Base-by-base conservation (phyloP, 2,797 vertebrate species). In the Melanotaenia pygmaea region DNA sequence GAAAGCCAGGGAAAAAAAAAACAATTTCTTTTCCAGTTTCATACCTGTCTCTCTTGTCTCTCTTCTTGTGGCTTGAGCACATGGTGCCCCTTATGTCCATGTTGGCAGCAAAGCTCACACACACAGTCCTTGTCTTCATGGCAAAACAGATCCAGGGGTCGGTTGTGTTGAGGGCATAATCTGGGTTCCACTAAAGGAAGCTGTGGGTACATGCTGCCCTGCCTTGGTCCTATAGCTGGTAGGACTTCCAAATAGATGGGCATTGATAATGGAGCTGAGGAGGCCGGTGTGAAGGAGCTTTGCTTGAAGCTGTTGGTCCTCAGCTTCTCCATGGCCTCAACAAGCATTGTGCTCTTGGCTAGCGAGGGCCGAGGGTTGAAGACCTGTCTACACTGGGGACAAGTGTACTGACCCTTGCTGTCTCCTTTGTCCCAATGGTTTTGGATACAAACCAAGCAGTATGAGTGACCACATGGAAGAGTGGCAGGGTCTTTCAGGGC, bases 401-500 rank as follows among this genome's bases (percentile, higher is more conserved):
- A 96, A 69, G 83, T 94, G 79, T 86, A 93, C 32, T 76, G 71
- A 11, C 90, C 85, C 16, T 81, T 88, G 28, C 59, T 30, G 35
- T 56, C 59, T 13, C 43, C 72, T 37, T 83, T 89, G 81, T 95
- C 94, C 94, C 94, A 96, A 76, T 95, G 94, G 10, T 65, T 86
- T 77, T 93, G 81, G 68, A 96, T 95, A 68, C 95, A 96, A 37
- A 28, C 58, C 81, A 95, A 73, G 76, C 95, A 95, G 90, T 95
- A 96, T 1, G 93, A 93, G 78, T 96, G 95, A 35, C 95, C 95
- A 59, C 95, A 96, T 11, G 94, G 91, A 2, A 96, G 83, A 1
- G 94, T 95, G 34, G 94, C 91, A 0, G 95, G 95, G 58, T 95
- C 92, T 30, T 76, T 85, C 59, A 95, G 72, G 3, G 83, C 88